Percentiles rank a stretch among this genome's conserved stretches.
These are phyloP conservation scores for Boloria selene DNA, from an alignment of 2,888 invertebrate genomes.

Conservation along the genomic window DNA sequence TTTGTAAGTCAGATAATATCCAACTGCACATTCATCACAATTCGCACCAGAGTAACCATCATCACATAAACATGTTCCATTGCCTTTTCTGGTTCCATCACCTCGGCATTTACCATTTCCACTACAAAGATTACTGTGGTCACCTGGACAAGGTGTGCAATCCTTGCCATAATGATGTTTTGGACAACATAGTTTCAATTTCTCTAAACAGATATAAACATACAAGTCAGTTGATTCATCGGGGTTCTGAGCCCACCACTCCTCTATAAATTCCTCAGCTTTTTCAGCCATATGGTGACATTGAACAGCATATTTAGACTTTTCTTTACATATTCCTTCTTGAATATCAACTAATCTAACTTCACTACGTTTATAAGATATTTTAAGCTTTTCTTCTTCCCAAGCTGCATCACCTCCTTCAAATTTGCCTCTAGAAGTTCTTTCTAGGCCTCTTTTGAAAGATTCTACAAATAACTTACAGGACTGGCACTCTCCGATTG, in stretches of 20 bases:
- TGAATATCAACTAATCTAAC: conserved; percentile 95
- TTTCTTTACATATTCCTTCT: conserved; percentile 91
- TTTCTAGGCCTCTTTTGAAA: conserved; percentile 90
- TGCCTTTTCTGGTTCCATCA: conserved; percentile 95
- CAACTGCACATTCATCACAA: conserved; percentile 90
- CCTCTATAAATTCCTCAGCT: conserved; percentile 90
- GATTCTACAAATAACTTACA: conserved; percentile 89
- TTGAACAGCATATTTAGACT: conserved; percentile 87
- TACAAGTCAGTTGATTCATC: conserved; percentile 65
- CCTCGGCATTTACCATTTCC: conserved; percentile 92
- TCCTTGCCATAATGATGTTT: conserved; percentile 90
- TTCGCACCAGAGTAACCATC: conserved; percentile 89
- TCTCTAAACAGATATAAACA: conserved; percentile 90
- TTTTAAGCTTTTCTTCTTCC: conserved; percentile 93
- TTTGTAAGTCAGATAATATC: conserved; percentile 87
- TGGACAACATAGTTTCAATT: conserved; percentile 91
- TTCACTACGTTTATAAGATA: conserved; percentile 92
- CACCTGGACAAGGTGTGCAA: conserved; percentile 91
- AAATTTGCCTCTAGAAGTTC: conserved; percentile 92
- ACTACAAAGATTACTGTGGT: conserved; percentile 87
- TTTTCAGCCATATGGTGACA: conserved; percentile 93
- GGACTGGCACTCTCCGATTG: conserved; percentile 89
- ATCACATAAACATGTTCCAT: conserved; percentile 94
- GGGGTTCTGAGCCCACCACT: conserved; percentile 90
- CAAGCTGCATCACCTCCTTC: conserved; percentile 97